These are phyloP conservation scores for Tamias sibiricus DNA, from an alignment of 2,113 vertebrate genomes.

Conservation along the genomic window DNA sequence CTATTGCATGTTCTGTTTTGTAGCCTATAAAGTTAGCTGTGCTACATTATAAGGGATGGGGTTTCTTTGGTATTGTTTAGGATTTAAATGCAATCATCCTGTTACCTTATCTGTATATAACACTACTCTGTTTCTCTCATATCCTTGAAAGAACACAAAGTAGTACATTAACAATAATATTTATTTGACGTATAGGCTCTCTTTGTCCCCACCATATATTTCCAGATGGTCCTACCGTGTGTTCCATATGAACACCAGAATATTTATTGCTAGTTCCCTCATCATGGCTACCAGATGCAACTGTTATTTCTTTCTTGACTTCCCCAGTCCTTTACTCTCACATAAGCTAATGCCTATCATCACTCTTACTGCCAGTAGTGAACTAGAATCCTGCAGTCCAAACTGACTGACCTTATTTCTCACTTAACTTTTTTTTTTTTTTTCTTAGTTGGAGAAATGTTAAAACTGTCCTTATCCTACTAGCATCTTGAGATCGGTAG, in stretches of 20 bases:
- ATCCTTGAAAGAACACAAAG: neutral
- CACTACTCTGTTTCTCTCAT: neutral
- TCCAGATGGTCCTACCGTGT: neutral
- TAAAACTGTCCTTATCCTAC: neutral
- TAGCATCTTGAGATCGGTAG: neutral
- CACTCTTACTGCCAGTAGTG: neutral
- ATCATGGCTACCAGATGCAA: neutral
- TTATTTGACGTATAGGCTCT: neutral
- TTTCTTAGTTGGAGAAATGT: neutral
- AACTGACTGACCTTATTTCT: neutral
- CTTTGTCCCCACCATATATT: neutral
- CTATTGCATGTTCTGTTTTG: neutral
- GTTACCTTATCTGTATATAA: neutral
- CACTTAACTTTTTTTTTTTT: neutral
- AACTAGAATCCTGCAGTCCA: neutral
- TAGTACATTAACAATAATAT: neutral
- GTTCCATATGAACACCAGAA: neutral
- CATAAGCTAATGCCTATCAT: rapidly evolving
- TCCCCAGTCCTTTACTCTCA: neutral
- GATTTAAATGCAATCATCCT: neutral
- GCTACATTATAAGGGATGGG: neutral
- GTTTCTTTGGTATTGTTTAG: neutral
- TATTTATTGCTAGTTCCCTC: rapidly evolving
- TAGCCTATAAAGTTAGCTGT: neutral
- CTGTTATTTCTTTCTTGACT: rapidly evolving